A percentile compares a stretch with the other conserved stretches of the same genome.
phyloP scores from a whole-genome alignment of 2,113 vertebrate genomes.

The Gracilinanus agilis region DNA sequence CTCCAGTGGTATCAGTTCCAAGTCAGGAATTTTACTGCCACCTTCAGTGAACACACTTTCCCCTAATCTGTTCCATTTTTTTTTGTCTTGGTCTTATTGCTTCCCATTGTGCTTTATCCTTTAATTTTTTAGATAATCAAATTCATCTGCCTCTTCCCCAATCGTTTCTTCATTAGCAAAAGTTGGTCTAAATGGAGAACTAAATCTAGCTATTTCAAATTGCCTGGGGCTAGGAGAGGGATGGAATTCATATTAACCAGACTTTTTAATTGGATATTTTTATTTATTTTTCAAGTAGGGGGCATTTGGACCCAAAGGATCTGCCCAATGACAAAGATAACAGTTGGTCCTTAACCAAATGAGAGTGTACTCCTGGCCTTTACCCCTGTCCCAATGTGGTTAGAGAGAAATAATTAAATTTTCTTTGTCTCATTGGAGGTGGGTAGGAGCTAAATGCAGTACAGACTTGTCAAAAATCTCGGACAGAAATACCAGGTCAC shows the following conservation, averaged over 20 bases:
- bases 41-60: background rate
- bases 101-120: background rate
- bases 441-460: background rate
- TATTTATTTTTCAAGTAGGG: slow-evolving; percentile 41
- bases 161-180: background rate
- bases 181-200: background rate
- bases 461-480: slow-evolving; percentile 3
- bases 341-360: background rate
- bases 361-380: background rate
- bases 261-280: slow-evolving; percentile 11
- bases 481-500: slow-evolving; percentile 21
- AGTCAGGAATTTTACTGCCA: background rate
- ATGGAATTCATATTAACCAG: slow-evolving; percentile 28
- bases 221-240: background rate
- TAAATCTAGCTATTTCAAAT: slow-evolving; percentile 28
- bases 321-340: slow-evolving; percentile 20
- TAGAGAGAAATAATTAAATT: background rate
- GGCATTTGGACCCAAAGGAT: slow-evolving; percentile 6
- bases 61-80: background rate
- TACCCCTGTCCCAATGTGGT: background rate
- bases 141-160: background rate
- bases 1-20: background rate
- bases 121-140: background rate
- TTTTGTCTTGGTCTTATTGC: background rate
- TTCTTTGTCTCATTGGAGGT: background rate